Percentiles rank a stretch among this genome's conserved stretches.
Evolutionary conservation across 2,113 vertebrate genomes (phyloP).

Genomic region (Procavia capensis): DNA sequence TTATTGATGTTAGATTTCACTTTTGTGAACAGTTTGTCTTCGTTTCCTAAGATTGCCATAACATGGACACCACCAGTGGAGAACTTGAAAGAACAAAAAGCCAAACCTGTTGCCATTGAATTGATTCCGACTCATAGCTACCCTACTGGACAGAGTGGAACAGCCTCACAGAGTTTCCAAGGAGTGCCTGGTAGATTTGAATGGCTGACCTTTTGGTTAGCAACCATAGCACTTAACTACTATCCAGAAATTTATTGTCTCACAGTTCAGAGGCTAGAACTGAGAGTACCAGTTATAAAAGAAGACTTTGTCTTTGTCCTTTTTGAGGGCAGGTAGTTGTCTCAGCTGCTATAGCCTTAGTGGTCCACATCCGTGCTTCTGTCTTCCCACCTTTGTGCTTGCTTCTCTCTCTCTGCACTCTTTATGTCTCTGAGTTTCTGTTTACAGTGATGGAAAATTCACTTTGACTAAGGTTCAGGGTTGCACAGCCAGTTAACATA

Average conservation of each 20-base stretch:
- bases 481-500: background rate
- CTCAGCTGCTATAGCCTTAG: background rate
- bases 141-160: too few species aligned
- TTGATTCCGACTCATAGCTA: too few species aligned
- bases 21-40: background rate
- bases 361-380: background rate
- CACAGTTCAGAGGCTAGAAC: background rate
- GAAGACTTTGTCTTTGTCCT: background rate
- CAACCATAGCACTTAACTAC: too few species aligned
- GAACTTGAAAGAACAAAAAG: background rate
- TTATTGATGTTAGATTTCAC: slow-evolving; percentile 5
- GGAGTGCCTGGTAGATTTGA: too few species aligned
- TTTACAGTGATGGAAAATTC: background rate
- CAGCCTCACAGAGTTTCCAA: too few species aligned
- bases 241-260: background rate
- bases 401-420: background rate
- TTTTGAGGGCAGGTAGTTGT: background rate
- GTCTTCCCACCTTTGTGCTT: background rate
- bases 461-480: background rate
- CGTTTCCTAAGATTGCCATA: background rate
- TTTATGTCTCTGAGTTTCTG: background rate
- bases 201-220: too few species aligned
- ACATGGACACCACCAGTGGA: background rate
- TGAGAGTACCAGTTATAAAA: background rate
- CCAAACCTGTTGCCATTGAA: too few species aligned